These are phyloP conservation scores for Haemorhous mexicanus DNA, from an alignment of 2,113 vertebrate genomes.

Conservation along the genomic window DNA sequence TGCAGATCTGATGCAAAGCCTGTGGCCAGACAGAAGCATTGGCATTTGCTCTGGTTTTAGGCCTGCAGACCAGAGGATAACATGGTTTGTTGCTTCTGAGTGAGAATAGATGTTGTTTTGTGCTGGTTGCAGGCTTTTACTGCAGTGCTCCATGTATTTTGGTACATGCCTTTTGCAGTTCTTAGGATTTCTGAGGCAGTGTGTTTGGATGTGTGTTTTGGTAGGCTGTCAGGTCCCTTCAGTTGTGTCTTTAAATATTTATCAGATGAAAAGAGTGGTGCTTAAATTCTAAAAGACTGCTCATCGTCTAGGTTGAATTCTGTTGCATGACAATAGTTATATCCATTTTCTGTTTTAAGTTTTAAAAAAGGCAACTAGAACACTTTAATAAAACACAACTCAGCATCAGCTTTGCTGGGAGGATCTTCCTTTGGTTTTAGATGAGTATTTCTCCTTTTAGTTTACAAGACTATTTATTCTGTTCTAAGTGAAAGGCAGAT, in stretches of 20 bases:
- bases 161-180: neutral
- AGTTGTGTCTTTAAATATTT: neutral
- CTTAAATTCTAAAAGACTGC: neutral
- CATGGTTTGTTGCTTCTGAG: neutral
- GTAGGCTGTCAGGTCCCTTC: neutral
- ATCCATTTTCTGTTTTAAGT: neutral
- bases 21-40: neutral
- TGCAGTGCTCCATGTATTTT: neutral
- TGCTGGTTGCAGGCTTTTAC: neutral
- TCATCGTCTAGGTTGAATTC: neutral
- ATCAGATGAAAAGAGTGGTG: neutral
- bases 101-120: neutral
- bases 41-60: neutral
- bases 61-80: neutral
- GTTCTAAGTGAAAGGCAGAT: neutral
- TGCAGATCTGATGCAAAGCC: neutral
- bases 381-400: neutral
- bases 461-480: neutral
- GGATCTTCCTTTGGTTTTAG: neutral
- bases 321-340: neutral
- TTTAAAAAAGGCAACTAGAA: neutral
- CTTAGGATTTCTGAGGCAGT: neutral
- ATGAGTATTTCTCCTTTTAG: neutral
- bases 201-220: neutral
- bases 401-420: neutral